Conservation (phyloP, 2,113 vertebrate species). For the Sitta europaea region DNA sequence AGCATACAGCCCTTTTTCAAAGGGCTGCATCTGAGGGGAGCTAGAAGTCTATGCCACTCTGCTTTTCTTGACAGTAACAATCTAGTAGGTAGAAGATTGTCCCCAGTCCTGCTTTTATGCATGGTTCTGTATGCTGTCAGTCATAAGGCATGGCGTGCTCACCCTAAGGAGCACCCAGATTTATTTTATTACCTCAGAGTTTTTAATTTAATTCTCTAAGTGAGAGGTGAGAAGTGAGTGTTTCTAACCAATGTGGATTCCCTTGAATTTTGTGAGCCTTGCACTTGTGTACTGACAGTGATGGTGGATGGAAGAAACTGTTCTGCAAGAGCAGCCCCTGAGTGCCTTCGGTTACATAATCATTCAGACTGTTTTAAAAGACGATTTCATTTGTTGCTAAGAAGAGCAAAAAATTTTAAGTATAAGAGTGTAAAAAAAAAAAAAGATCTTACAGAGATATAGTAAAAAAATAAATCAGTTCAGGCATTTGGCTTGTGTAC, state of each 20-base stretch:
- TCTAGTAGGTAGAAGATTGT: neutral
- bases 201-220: neutral
- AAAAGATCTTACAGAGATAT: neutral
- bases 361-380: neutral
- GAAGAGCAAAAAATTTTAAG: neutral
- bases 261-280: neutral
- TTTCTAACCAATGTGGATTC: neutral
- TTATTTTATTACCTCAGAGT: neutral
- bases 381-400: neutral
- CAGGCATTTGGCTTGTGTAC: neutral
- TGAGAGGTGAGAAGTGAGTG: neutral
- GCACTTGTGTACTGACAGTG: neutral
- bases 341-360: accelerated
- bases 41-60: neutral
- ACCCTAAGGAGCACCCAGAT: neutral
- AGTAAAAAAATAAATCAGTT: neutral
- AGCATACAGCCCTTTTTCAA: neutral
- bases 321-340: neutral
- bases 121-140: neutral
- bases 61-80: neutral
- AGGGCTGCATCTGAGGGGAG: neutral
- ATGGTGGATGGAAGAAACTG: neutral
- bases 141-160: accelerated
- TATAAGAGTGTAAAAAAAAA: neutral
- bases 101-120: neutral